Evolutionary conservation across 1,140 invertebrate genomes (phyloP), one percentile per base, ranked within the genome.

Genomic region (honey bee (Apis mellifera)): DNA sequence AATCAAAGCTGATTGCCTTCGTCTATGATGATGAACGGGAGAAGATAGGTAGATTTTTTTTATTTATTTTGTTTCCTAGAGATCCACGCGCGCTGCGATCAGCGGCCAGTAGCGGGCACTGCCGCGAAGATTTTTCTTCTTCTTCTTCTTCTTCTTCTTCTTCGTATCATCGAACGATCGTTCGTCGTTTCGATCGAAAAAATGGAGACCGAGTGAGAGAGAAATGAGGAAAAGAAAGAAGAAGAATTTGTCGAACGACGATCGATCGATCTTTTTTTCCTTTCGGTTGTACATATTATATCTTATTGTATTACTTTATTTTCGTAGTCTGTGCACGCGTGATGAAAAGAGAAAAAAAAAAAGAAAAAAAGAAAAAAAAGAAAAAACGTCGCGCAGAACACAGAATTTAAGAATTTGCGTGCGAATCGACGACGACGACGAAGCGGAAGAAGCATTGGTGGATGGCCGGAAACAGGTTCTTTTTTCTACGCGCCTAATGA

Each of bases 61-160:
- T 94, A 94, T 94, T 94, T 94, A 93, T 94, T n/a, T n/a, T 94
- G 90, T 93, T 93, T 92, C 86, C 87, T 90, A 90, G 89, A 83
- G 88, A 92, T 87, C 77, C 74, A 5, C 48, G 74, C 74, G 71
- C 59, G 74, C 62, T 69, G 71, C 84, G 32, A 89, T 59, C 84
- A 87, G 89, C 91, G 91, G 89, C 89, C 90, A 91, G 91, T 92
- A 92, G 90, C 89, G 89, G 90, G 87, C 87, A 91, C 90, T 92
- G 90, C 86, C 89, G 87, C 89, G 73, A 71, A 84, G 74, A 87
- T 88, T 1, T 26, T 26, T 26, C n/a, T n/a, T n/a, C n/a, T 90
- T 91, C 74, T 91, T 73, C 73, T 85, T 48, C 11, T 23, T 84
- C 32, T 90, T 91, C 74, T 91, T 73, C 73, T 85, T 48, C 11